Percentiles rank a stretch among this genome's conserved stretches.
Evolutionary conservation across 2,113 vertebrate species (phyloP).

Genomic region (Leucoraja erinaceus): DNA sequence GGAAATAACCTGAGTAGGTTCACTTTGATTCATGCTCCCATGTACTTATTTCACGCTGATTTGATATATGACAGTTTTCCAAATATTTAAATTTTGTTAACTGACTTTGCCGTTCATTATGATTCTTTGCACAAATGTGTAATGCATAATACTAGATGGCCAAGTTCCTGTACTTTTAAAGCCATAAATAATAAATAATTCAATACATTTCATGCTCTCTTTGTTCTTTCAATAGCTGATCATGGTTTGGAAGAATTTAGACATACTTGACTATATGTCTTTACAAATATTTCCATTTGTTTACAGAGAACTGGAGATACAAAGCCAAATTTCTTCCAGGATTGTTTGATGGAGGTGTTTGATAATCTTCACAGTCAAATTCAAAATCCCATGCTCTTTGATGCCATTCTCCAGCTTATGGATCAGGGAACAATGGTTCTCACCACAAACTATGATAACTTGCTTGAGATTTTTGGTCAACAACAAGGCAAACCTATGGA

Average conservation of each 20-base stretch:
- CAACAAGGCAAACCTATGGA: slow-evolving; percentile 60
- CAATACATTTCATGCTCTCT: neutral
- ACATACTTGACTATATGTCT: neutral
- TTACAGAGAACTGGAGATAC: slow-evolving; percentile 53
- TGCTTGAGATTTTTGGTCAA: slow-evolving; percentile 61
- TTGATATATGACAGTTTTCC: neutral
- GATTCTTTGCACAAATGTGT: neutral
- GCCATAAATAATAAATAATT: neutral
- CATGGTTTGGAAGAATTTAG: neutral
- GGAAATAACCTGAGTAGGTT: neutral
- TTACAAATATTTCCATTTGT: neutral
- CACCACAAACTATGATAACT: slow-evolving; percentile 62
- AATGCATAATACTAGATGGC: neutral
- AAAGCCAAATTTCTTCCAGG: slow-evolving; percentile 65
- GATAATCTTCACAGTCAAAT: slow-evolving; percentile 59
- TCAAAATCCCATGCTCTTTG: slow-evolving; percentile 54
- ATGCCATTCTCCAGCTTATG: slow-evolving; percentile 57
- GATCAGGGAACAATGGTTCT: slow-evolving; percentile 59
- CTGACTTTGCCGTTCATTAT: neutral
- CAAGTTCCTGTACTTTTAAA: neutral
- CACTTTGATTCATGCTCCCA: neutral
- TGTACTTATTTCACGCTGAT: neutral
- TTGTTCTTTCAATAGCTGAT: neutral
- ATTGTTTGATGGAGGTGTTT: slow-evolving; percentile 63
- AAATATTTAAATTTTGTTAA: neutral